phyloP scores from a whole-genome alignment of 2,888 invertebrate genomes.

The Bruchidius siliquastri region DNA sequence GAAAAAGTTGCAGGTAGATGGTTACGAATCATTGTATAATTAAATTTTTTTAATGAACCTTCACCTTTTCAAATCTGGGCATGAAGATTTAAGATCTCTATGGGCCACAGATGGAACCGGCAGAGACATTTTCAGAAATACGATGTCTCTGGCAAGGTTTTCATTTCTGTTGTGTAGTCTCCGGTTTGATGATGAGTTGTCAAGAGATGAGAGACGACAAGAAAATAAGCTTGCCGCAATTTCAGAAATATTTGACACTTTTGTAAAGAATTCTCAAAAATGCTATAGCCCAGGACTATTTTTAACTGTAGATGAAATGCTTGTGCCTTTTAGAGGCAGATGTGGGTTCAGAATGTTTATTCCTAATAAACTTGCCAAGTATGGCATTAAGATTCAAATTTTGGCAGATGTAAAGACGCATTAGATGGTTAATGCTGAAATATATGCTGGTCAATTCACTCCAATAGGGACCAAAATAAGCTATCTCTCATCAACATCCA shows the following conservation, averaged over 20 bases:
- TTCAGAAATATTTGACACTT: slow-evolving; percentile 13
- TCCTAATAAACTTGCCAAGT: slow-evolving; percentile 22
- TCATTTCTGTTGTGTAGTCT: slow-evolving; percentile 15
- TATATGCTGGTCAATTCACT: slow-evolving; percentile 6
- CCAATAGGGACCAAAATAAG: no score
- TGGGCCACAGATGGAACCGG: slow-evolving; percentile 22
- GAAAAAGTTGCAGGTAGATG: no score
- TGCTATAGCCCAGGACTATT: slow-evolving; percentile 2
- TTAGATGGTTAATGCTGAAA: slow-evolving; percentile 10
- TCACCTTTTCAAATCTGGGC: slow-evolving; percentile 24
- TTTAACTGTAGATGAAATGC: slow-evolving; percentile 23
- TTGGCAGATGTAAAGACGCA: slow-evolving; percentile 12
- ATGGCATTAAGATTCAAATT: slow-evolving; percentile 18
- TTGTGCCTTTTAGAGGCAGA: slow-evolving; percentile 18
- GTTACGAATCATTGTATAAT: no score
- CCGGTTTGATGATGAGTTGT: slow-evolving; percentile 17
- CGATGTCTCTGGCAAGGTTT: slow-evolving; percentile 18
- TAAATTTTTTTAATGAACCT: no score
- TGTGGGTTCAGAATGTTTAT: slow-evolving; percentile 23
- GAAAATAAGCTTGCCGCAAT: slow-evolving; percentile 18
- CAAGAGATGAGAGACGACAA: slow-evolving; percentile 13
- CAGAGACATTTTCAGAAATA: slow-evolving; percentile 16
- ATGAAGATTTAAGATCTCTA: slow-evolving; percentile 19
- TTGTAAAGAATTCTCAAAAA: not conserved
- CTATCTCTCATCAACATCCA: no score